Evolutionary conservation across 2,797 vertebrate genomes (phyloP), one percentile per base, ranked within the genome.

Genomic region (Heterohyrax brucei): DNA sequence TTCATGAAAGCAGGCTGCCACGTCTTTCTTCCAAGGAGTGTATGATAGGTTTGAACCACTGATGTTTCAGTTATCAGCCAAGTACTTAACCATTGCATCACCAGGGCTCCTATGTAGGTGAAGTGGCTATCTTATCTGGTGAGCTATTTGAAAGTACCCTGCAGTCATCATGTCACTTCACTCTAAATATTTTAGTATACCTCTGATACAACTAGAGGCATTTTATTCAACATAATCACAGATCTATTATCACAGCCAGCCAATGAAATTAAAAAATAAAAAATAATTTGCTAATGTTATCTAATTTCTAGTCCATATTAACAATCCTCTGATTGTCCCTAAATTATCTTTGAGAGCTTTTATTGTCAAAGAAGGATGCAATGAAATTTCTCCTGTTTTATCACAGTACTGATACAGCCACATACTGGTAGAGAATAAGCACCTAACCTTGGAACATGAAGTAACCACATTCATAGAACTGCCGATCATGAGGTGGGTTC

Each of bases 211-310:
- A 79, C 72, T 79, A 87, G 61, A 56, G n/a, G 59, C 19, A 61
- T 68, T 87, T 95, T 81, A 39, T 91, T 81, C 84, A 87, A 50
- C 19, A 39, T 70, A 92, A 92, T 19, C 78, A 46, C 66, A 76
- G 46, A 39, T 76, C 22, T 66, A 46, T 13, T 93, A 76, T 59
- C 86, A 83, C 33, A 81, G 39, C 39, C 39, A 39, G 39, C 39
- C 39, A 39, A 39, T 39, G 39, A 39, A 39, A 39, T 39, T 39
- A 48, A 24, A 83, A 56, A 84, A 50, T n/a, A 48, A 89, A 78
- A 22, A 94, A 18, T 70, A 76, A 76, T 80, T 56, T 39, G 33
- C 16, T 48, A 61, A 87, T 66, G 61, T 30, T 39, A 70, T 91
- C 83, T 81, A 82, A 82, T 87, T 68, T 75, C 75, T 28, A 68